Conservation (phyloP, 2,888 invertebrate genomes). For the Pachliopta kotzebuea region DNA sequence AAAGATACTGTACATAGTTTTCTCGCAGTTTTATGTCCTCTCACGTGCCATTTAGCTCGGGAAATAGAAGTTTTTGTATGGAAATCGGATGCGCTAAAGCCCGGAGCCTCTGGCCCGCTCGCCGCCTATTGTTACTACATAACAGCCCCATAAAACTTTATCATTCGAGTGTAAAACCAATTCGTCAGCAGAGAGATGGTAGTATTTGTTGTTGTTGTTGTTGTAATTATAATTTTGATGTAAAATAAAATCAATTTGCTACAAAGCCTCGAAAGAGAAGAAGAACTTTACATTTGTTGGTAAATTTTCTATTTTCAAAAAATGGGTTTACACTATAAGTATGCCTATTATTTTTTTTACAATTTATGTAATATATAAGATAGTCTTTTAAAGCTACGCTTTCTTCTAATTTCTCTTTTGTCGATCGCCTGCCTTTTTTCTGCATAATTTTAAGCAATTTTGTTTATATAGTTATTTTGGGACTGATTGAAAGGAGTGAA, state of each 20-base stretch:
- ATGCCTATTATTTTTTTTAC: no score
- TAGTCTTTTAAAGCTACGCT: no score
- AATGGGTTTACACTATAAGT: no score
- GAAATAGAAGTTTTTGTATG: slow-evolving; percentile 80
- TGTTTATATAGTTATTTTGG: no score
- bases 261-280: no score
- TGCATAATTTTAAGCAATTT: no score
- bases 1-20: slow-evolving; percentile 60
- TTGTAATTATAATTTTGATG: not conserved
- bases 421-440: no score
- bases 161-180: slow-evolving; percentile 47
- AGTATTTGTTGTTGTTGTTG: not conserved
- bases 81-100: slow-evolving; percentile 77
- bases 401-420: no score
- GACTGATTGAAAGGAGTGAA: slow-evolving; percentile 23
- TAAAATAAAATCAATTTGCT: not conserved
- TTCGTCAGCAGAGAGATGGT: slow-evolving; percentile 31
- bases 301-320: not conserved
- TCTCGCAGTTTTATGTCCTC: slow-evolving; percentile 75
- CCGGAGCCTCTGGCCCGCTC: slow-evolving; percentile 55
- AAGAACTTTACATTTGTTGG: no score
- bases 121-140: slow-evolving; percentile 63
- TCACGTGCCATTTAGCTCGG: slow-evolving; percentile 78
- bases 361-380: no score
- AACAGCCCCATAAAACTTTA: slow-evolving; percentile 69